Evolutionary conservation across 2,113 vertebrate genomes (phyloP), one percentile per base, ranked within the genome.

Genomic region (Falco punctatus): DNA sequence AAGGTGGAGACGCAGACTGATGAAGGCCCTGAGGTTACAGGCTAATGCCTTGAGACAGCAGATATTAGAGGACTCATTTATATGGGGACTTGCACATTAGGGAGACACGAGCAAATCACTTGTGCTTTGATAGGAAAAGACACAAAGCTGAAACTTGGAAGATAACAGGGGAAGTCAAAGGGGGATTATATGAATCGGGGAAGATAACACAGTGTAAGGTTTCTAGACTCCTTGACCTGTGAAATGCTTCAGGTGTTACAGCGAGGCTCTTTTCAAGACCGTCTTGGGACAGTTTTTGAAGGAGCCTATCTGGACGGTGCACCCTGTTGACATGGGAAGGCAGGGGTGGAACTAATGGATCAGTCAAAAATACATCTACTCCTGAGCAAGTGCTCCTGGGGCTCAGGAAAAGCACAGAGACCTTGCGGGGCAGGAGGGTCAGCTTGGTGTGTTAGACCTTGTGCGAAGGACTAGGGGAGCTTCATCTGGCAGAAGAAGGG

Each of bases 21-120:
- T 89, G 93, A 92, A 70, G 75, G 69, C 72, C 94, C 90, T 85
- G 66, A 54, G 91, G 89, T 94, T 89, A 46, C 64, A 84, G 65
- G 18, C 72, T 32, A 11, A 44, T 70, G 82, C 75, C 80, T 70
- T 83, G 83, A 88, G 88, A 84, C 93, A 81, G 88, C 88, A 81
- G 64, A 26, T 64, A 51, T 64, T 23, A 59, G 54, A 86, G 69
- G 61, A 55, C 48, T 92, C 51, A 4, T 83, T 73, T 61, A 9
- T 38, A 12, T n/a, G 75, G 75, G 62, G 75, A 70, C 58, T 72
- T 30, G 70, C 51, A 48, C 64, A 9, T 86, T 5, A 6, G 85
- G 75, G 82, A 81, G 86, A 55, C 64, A 42, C 4, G 55, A 38
- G 42, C 67, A 86, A 40, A 65, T 80, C 90, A 61, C 62, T 33